Evolutionary conservation across 2,797 vertebrate genomes (phyloP), one percentile per base, ranked within the genome.

Genomic region (Erithacus rubecula): DNA sequence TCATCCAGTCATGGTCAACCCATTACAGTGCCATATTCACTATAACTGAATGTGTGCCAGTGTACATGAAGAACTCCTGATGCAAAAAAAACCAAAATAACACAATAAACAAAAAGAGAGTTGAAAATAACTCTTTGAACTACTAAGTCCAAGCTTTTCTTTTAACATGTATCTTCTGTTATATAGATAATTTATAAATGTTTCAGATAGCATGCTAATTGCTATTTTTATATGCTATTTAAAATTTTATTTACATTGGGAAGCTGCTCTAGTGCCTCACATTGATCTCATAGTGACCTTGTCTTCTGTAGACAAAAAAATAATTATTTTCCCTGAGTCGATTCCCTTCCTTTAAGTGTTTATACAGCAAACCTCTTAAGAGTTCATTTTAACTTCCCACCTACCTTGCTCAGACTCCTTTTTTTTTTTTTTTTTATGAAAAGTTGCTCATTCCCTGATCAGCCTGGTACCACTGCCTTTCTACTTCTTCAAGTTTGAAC

Each of bases 31-130:
- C 34, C 12, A 32, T 55, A 20, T 63, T 87, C 15, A 37, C 21
- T 67, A 52, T 15, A 15, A 83, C 10, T 55, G 27, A 81, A 34
- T 19, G 10, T 68, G 32, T 75, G 20, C 2, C 20, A 65, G 30
- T 34, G 32, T 30, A 72, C 24, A 11, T 12, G 24, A 78, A 60
- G 8, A 75, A 37, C 1, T 12, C 7, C 12, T 36, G 6, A 71
- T 58, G n/a, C 17, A 20, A 75, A 44, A 32, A 18, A 5, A 22
- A 4, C 18, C 5, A 4, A 32, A 52, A 22, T 11, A 36, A 16
- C 6, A 37, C 2, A 13, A 53, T 6, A 32, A 70, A 47, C 3
- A 5, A 1, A 55, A 63, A 36, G 4, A 4, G 5, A 67, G 2
- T 13, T 79, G 4, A 65, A 89, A 89, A 69, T 6, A 49, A 44